These are phyloP conservation scores for Eurystomus gularis DNA, from an alignment of 2,113 vertebrate genomes.

Conservation along the genomic window DNA sequence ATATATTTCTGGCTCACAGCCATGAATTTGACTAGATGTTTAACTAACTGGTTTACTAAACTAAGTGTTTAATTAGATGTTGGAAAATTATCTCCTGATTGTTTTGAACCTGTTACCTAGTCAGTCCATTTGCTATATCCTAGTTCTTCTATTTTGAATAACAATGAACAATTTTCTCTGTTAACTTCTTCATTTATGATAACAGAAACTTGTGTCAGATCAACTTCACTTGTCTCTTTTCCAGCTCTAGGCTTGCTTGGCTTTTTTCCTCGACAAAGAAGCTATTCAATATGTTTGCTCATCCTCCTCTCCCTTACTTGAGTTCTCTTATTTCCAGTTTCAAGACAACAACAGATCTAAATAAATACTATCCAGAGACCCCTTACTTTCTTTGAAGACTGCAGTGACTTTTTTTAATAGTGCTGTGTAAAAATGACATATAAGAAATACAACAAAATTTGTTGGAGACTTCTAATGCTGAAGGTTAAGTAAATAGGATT, in stretches of 20 bases:
- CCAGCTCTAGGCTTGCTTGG: neutral
- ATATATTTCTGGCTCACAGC: neutral
- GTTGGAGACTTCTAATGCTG: neutral
- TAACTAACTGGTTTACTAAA: neutral
- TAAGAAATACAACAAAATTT: slow-evolving; percentile 11
- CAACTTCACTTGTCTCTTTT: neutral
- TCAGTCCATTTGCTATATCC: neutral
- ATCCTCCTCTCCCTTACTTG: neutral
- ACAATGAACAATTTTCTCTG: neutral
- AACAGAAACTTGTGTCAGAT: neutral
- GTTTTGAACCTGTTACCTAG: neutral
- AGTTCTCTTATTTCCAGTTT: slow-evolving; percentile 29
- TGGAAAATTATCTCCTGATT: neutral
- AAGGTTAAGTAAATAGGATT: slow-evolving; percentile 38
- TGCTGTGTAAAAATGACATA: slow-evolving; percentile 1
- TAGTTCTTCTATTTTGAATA: neutral
- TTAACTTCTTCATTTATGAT: neutral
- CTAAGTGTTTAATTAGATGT: neutral
- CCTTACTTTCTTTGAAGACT: slow-evolving; percentile 22
- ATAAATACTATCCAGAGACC: slow-evolving; percentile 19
- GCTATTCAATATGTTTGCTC: neutral
- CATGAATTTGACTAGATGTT: neutral
- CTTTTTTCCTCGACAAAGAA: neutral
- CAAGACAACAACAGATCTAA: slow-evolving; percentile 9
- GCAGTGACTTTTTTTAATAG: neutral